Conservation (phyloP, 2,797 vertebrate species). For the Okamejei kenojei region DNA sequence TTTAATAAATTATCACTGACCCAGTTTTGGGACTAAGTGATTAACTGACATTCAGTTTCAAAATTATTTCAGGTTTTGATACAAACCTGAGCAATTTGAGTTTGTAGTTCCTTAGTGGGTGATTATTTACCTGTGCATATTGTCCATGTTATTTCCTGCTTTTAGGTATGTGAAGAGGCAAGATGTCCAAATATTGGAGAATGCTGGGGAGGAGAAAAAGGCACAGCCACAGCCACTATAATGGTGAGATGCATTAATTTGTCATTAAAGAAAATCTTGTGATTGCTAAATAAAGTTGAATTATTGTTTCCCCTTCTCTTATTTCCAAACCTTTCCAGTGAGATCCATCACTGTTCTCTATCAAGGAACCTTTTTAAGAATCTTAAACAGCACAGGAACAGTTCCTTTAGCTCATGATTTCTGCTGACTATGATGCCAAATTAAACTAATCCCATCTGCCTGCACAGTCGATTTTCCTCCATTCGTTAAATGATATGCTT, state of each 20-base stretch:
- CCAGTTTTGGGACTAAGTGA: no score
- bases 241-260: constrained; percentile 67
- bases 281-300: background rate
- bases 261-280: background rate
- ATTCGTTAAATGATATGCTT: no score
- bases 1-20: background rate
- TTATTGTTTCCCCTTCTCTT: background rate
- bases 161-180: constrained; percentile 92
- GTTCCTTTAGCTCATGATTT: no score
- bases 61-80: background rate
- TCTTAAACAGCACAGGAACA: no score
- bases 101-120: background rate
- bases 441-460: no score
- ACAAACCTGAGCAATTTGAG: background rate
- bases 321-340: background rate
- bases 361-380: no score
- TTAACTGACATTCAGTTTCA: background rate
- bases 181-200: constrained; percentile 94
- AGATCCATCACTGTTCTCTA: no score
- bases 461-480: no score
- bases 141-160: constrained; percentile 27
- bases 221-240: constrained; percentile 91
- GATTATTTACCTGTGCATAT: background rate
- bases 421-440: no score
- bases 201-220: constrained; percentile 90